Evolutionary conservation across 2,113 vertebrate genomes (phyloP).

Genomic region (human): GRCh38 chr11:69654501-69655000

Average conservation of each 20-base stretch:
- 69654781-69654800: background rate
- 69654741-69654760: background rate
- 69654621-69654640: background rate
- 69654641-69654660: accelerated
- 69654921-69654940: background rate
- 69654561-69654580: accelerated
- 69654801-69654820: background rate
- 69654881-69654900: accelerated
- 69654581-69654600: background rate
- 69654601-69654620: background rate
- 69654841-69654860: background rate
- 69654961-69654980: background rate
- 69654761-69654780: background rate
- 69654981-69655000: background rate
- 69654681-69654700: background rate
- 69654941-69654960: background rate
- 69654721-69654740: background rate
- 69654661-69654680: background rate
- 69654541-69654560: background rate
- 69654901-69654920: background rate
- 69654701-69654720: background rate
- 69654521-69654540: accelerated
- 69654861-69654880: background rate
- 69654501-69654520: background rate
- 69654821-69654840: background rate